A percentile compares a stretch with the other conserved stretches of the same genome.
Evolutionary conservation across 2,797 vertebrate species (phyloP).

Genomic region (Enteromius mattozi): DNA sequence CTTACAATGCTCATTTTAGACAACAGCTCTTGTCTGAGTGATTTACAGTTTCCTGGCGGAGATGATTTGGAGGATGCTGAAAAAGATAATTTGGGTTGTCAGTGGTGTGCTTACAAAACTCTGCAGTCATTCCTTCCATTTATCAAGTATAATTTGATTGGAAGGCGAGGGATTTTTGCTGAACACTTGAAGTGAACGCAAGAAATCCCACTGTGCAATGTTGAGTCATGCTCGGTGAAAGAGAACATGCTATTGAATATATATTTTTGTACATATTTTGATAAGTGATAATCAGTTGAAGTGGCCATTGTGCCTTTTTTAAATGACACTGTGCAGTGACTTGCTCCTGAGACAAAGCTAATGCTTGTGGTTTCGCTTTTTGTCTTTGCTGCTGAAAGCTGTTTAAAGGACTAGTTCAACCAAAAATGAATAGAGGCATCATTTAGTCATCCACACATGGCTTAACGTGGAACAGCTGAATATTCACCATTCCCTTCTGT

Average conservation of each 20-base stretch:
- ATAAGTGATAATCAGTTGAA: conserved; percentile 50
- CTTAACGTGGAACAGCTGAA: not conserved
- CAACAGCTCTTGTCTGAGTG: conserved; percentile 48
- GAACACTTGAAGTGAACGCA: conserved; percentile 54
- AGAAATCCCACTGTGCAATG: conserved; percentile 76
- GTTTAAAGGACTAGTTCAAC: conserved; percentile 26
- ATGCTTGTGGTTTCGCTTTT: conserved; percentile 61
- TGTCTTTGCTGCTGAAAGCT: conserved; percentile 59
- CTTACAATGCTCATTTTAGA: conserved; percentile 69
- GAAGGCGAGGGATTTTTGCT: conserved; percentile 44
- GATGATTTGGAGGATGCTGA: conserved; percentile 47
- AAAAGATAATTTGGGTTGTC: conserved; percentile 9
- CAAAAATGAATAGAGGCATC: not conserved
- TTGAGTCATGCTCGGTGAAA: conserved; percentile 57
- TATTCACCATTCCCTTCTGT: not conserved
- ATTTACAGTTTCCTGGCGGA: conserved; percentile 56
- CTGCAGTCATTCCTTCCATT: conserved; percentile 5
- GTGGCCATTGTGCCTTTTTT: conserved; percentile 64
- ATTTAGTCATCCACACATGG: not conserved
- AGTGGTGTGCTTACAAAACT: conserved; percentile 20
- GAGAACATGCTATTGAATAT: conserved; percentile 67
- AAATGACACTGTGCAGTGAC: conserved; percentile 47
- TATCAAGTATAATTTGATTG: conserved; percentile 7
- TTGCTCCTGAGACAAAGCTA: conserved; percentile 55
- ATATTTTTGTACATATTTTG: conserved; percentile 62